phyloP scores from a whole-genome alignment of 2,797 vertebrate species.

The Enteromius argenteus region DNA sequence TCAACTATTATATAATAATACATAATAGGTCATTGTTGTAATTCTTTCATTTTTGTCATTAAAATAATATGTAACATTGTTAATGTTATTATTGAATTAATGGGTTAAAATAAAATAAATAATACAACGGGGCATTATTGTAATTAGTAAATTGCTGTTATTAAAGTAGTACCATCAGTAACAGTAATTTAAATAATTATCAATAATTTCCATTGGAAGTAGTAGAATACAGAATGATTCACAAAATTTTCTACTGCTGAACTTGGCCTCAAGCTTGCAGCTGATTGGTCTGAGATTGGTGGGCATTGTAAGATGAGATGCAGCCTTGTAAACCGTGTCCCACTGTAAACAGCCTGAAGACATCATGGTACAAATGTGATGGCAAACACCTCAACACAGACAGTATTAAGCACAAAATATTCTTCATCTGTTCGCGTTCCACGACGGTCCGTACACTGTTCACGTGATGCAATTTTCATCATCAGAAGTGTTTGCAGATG shows the following conservation, averaged over 20 bases:
- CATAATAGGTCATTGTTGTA: too few species aligned
- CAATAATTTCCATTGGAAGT: background rate
- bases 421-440: too few species aligned
- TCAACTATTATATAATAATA: too few species aligned
- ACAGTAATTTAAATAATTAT: too few species aligned
- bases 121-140: too few species aligned
- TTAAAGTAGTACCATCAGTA: too few species aligned
- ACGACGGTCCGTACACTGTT: background rate
- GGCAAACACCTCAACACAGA: background rate
- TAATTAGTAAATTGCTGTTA: too few species aligned
- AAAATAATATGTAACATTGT: too few species aligned
- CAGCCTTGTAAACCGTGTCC: background rate
- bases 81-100: too few species aligned
- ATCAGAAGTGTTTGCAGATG: background rate
- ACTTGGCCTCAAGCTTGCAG: background rate
- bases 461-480: background rate
- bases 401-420: background rate
- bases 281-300: background rate
- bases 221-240: background rate
- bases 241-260: background rate
- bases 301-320: background rate
- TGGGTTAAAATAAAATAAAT: too few species aligned
- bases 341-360: background rate
- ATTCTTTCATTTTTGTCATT: too few species aligned
- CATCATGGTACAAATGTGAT: background rate